Base-by-base conservation (phyloP, 92 coral and sea anemone species). In the Phenganax stokvisi region DNA sequence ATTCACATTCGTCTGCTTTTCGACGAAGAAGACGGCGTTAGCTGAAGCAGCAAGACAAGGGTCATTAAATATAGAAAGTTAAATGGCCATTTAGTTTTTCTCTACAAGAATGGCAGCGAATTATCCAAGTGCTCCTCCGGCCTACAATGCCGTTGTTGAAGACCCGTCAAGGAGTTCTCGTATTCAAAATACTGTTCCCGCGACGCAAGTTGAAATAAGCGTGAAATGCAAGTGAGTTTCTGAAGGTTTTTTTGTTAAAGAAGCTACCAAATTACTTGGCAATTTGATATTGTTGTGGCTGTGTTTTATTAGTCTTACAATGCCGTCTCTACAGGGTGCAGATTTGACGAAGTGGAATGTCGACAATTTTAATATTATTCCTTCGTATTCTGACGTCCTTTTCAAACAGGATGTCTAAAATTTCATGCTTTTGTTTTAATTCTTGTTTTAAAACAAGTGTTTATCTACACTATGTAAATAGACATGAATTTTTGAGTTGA, bases 131-230 rank as follows among this genome's bases (percentile, higher is more conserved):
- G 91, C 97, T 3, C 98, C 98, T 25, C 94, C 92, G 4, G 81
- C 84, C 6, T 85, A 87, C 63, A 79, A 76, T 56, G 91, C 86
- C 17, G 85, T 88, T 11, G 90, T 85, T 55, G 60, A 64, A 51
- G 85, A 91, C 37, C 89, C 92, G 3, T 85, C 71, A 25, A 87
- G 85, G 56, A 75, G 94, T 0, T 47, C 89, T 55, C 74, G 86
- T 31, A 86, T 87, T 27, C 84, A 82, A 4, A 72, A 76, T 61
- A 68, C 93, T 3, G 73, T 94, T 6, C 98, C 97, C n/a, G 98
- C 98, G 11, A 91, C 98, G 9, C 94, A 94, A 90, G 98, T 94
- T 13, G 98, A 90, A 74, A 83, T 94, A 15, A 93, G 90, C 71
- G 86, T 94, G 13, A 85, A 93, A 71, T 94, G 98, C 96, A 92